Base-by-base conservation (phyloP, 2,888 invertebrate genomes). In the Athalia circularis region DNA sequence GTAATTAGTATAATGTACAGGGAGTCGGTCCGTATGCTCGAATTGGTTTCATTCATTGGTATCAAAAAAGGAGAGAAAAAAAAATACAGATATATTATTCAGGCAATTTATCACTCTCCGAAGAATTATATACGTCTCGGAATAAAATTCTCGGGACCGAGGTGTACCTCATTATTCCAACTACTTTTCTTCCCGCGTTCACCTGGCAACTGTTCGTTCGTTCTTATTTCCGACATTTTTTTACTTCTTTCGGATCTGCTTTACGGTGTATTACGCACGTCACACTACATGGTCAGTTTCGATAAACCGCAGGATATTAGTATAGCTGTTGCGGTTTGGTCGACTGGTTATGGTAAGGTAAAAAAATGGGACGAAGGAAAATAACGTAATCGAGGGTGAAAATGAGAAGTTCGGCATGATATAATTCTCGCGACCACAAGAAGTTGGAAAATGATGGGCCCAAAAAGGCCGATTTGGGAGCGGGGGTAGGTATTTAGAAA, bases 401-500 rank as follows among this genome's bases (percentile, higher is more conserved):
- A 47, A 72, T 45, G 59, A 59, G 13, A 59, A 45, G 59, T 68
- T 13, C 15, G 47, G 29, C 29, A 29, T 29, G 29, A 29, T 29
- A 29, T 29, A 52, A 68, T 52, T 50, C 52, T 54, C 54, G 54
- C 68, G 67, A 50, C 29, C n/a, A 11, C 54, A n/a, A 54, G 54
- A 7, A 7, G 7, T 54, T 54, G 54, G n/a, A 54, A 29, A 47
- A 45, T n/a, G 29, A 54, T n/a, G 57, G 47, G 1, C 7, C 5
- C 15, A 6, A 57, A 57, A 47, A 72, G 13, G 59, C 45, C 13
- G 59, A 59, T 59, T 59, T 59, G 29, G 8, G 43, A 70, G 54
- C 9, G 13, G 43, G n/a, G n/a, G 8, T 43, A 47, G 57, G 72
- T 59, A 13, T 47, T 75, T n/a, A 43, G 62, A 75, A 75, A 75